Conservation (phyloP, 2,113 vertebrate genomes). For the Cnemophilus loriae region DNA sequence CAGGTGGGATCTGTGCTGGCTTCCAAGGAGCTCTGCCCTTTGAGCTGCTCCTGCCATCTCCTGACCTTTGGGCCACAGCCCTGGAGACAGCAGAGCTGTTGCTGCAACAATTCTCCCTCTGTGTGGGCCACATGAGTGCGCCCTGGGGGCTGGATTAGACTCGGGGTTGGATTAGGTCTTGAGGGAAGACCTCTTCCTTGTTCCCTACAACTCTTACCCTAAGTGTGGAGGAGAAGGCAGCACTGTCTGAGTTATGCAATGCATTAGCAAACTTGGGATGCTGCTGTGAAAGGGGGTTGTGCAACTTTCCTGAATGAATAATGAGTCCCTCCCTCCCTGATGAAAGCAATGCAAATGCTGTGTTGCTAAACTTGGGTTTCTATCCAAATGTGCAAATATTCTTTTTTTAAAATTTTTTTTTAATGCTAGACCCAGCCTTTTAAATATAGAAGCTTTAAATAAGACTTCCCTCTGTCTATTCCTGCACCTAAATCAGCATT, state of each 20-base stretch:
- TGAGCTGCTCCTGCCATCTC: background rate
- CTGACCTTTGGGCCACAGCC: background rate
- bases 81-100: background rate
- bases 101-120: background rate
- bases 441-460: background rate
- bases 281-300: background rate
- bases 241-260: background rate
- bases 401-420: background rate
- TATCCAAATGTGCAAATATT: background rate
- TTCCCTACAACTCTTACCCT: too few species aligned
- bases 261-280: background rate
- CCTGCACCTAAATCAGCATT: background rate
- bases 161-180: fast-evolving
- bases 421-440: background rate
- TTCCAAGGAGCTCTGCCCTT: background rate
- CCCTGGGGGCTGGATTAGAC: background rate
- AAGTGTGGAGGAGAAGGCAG: background rate
- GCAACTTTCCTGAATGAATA: background rate
- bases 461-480: background rate
- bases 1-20: background rate
- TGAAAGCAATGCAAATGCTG: background rate
- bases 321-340: too few species aligned
- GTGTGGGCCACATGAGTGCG: fast-evolving
- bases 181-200: background rate
- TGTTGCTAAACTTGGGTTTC: background rate